phyloP scores from a whole-genome alignment of 64 coral and sea anemone species.

The Dendrophyllia cribrosa region DNA sequence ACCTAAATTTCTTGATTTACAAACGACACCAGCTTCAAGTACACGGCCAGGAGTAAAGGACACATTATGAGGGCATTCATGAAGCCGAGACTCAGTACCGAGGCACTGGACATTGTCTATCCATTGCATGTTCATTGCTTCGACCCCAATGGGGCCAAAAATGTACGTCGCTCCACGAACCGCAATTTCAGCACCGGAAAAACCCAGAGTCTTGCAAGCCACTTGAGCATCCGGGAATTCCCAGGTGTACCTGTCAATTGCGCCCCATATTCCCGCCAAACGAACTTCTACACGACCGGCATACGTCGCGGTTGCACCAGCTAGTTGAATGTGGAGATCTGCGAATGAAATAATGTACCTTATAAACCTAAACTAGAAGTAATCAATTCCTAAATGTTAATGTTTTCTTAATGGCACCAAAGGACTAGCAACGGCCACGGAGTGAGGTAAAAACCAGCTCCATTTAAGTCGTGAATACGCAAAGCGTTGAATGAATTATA shows the following conservation, averaged over 20 bases:
- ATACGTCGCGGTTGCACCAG: background rate
- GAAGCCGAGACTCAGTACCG: constrained; percentile 31
- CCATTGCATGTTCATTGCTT: constrained; percentile 28
- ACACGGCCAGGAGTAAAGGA: background rate
- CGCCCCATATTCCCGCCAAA: constrained; percentile 46
- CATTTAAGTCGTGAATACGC: too few relatives aligned
- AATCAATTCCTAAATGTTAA: too few relatives aligned
- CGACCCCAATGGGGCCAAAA: background rate
- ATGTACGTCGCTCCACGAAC: constrained; percentile 38
- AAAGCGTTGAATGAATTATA: too few relatives aligned
- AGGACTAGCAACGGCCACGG: too few relatives aligned
- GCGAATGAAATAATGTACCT: background rate
- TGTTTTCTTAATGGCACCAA: too few relatives aligned
- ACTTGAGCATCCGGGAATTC: constrained; percentile 45
- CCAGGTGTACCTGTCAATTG: constrained; percentile 38
- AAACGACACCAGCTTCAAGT: constrained; percentile 60
- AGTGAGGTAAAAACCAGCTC: too few relatives aligned
- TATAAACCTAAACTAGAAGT: background rate
- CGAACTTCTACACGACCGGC: constrained; percentile 67
- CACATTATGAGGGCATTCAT: constrained; percentile 35
- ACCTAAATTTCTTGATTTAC: constrained; percentile 35
- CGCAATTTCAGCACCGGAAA: constrained; percentile 36
- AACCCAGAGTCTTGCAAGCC: constrained; percentile 39
- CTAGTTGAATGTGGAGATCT: background rate
- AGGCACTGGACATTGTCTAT: constrained; percentile 26